Evolutionary conservation across 1,140 invertebrate genomes (phyloP).

Genomic region (Heliothis subflexa): DNA sequence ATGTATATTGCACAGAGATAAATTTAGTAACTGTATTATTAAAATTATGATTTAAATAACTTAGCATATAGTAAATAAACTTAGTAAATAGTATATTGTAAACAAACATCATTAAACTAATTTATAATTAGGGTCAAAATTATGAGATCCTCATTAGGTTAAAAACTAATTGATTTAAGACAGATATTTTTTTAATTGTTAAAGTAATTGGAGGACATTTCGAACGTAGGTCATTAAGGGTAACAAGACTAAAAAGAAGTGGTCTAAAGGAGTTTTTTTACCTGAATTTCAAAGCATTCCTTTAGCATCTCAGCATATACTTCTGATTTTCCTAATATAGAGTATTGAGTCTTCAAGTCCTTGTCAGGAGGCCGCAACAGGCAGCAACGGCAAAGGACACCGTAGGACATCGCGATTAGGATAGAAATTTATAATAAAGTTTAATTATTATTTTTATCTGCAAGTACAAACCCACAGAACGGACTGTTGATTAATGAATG

Average conservation of each 20-base stretch:
- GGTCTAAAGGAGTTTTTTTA: conserved; percentile 22
- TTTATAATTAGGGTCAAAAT: background rate
- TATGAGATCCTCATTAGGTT: background rate
- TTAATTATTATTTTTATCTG: background rate
- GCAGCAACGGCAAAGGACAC: conserved; percentile 68
- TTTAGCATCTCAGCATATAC: conserved; percentile 75
- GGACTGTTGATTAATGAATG: conserved; percentile 19
- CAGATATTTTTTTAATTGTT: background rate
- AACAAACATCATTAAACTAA: no score
- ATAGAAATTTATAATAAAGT: background rate
- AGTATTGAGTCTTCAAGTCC: conserved; percentile 65
- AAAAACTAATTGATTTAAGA: background rate
- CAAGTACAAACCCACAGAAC: no score
- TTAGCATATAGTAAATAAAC: no score
- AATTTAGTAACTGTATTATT: no score
- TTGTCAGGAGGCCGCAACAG: conserved; percentile 69
- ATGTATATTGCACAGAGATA: no score
- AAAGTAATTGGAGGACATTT: background rate
- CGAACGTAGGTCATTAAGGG: background rate
- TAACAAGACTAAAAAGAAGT: background rate
- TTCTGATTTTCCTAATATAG: conserved; percentile 65
- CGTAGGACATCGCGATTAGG: conserved; percentile 53
- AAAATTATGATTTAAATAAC: no score
- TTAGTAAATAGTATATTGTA: no score
- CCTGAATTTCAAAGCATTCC: conserved; percentile 73